phyloP scores from a whole-genome alignment of 2,113 vertebrate genomes.

The Orycteropus afer region DNA sequence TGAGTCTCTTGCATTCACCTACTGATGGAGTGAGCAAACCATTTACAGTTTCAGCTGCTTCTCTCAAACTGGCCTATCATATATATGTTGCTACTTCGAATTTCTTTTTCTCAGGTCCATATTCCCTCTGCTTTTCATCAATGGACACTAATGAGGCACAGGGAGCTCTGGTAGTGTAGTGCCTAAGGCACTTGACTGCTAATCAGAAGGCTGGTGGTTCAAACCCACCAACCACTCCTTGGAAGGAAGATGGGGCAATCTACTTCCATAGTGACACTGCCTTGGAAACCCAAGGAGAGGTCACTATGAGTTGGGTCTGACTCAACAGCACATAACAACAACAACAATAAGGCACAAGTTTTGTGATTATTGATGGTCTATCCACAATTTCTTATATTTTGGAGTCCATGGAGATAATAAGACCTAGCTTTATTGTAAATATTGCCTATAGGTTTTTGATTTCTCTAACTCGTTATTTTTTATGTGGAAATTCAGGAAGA shows the following conservation, averaged over 20 bases:
- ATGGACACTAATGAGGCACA: too few relatives aligned
- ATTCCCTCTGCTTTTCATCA: neutral
- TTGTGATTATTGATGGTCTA: neutral
- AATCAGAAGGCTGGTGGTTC: too few relatives aligned
- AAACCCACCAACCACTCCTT: too few relatives aligned
- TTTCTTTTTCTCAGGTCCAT: neutral
- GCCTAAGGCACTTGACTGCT: too few relatives aligned
- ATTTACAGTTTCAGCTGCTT: neutral
- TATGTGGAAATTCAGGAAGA: neutral
- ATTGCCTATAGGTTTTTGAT: neutral
- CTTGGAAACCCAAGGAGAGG: too few relatives aligned
- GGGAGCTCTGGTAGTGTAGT: too few relatives aligned
- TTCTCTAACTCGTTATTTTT: slow-evolving; percentile 18
- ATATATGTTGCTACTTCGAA: neutral
- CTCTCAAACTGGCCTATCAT: neutral
- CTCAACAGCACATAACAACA: too few relatives aligned
- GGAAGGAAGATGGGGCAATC: too few relatives aligned
- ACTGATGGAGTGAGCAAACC: neutral
- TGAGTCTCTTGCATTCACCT: neutral
- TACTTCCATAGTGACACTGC: too few relatives aligned
- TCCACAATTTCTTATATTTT: neutral
- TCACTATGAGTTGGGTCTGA: too few relatives aligned
- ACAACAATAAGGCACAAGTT: neutral
- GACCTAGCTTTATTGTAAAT: neutral
- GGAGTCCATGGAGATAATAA: neutral